A percentile compares a stretch with the other conserved stretches of the same genome.
Evolutionary conservation across 2,888 invertebrate genomes (phyloP).

Genomic region (Bibio marci): DNA sequence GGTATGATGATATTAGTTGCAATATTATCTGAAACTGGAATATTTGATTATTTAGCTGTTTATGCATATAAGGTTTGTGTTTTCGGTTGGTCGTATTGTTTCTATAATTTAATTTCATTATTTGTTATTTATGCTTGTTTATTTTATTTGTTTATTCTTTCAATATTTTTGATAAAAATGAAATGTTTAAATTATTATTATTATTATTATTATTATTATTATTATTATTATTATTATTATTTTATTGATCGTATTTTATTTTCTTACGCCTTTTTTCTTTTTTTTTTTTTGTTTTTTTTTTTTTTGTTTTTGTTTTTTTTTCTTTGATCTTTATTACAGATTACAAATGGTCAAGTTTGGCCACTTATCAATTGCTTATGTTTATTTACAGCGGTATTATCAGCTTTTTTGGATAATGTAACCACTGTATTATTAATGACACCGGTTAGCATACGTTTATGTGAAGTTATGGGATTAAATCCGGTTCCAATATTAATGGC

Average conservation of each 20-base stretch:
- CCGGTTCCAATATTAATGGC: constrained; percentile 77
- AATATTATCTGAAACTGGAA: constrained; percentile 58
- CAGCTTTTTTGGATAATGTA: constrained; percentile 62
- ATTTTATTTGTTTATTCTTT: too few species aligned
- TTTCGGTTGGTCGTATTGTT: too few species aligned
- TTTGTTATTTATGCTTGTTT: too few species aligned
- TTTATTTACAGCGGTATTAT: constrained; percentile 47
- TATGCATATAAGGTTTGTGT: constrained; percentile 42
- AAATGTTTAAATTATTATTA: too few species aligned
- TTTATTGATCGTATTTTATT: too few species aligned
- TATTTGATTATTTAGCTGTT: constrained; percentile 61
- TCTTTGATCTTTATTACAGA: constrained; percentile 22
- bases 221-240: constrained; percentile 8
- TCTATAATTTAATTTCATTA: not conserved
- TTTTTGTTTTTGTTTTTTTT: too few species aligned
- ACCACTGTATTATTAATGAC: constrained; percentile 62
- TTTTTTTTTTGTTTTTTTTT: too few species aligned
- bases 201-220: too few species aligned
- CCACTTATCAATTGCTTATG: constrained; percentile 55
- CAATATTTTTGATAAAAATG: too few species aligned
- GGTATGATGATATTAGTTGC: constrained; percentile 72
- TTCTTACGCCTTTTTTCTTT: too few species aligned
- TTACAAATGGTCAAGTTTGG: constrained; percentile 55
- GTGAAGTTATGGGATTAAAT: constrained; percentile 77
- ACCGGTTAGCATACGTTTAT: constrained; percentile 63